A percentile compares a stretch with the other conserved stretches of the same genome.
Conservation (phyloP, 2,888 invertebrate species). For the Noctua comes region DNA sequence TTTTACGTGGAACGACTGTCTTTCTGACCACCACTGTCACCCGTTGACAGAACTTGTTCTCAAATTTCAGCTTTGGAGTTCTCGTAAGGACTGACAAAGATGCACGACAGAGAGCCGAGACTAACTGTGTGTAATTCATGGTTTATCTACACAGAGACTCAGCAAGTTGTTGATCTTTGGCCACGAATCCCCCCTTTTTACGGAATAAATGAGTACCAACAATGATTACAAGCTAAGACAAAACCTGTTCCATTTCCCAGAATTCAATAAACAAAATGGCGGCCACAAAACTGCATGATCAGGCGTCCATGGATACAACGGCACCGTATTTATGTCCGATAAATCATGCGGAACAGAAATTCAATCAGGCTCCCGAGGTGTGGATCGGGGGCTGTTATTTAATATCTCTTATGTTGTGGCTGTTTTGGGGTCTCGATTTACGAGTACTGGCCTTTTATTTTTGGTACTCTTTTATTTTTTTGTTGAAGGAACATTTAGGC, state of each 20-base stretch:
- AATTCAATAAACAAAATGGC: slow-evolving; percentile 65
- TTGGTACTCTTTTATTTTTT: slow-evolving; percentile 28
- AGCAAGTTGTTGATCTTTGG: not conserved
- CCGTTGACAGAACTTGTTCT: not conserved
- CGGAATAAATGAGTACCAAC: not conserved
- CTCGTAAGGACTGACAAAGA: not conserved
- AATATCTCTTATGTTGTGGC: slow-evolving; percentile 59
- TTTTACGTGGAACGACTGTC: not conserved
- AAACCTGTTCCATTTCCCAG: slow-evolving; percentile 32
- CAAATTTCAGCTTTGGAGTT: not conserved
- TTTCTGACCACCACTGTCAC: not conserved
- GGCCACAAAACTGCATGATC: slow-evolving; percentile 68
- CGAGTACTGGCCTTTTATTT: slow-evolving; percentile 47
- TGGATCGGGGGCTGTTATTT: slow-evolving; percentile 63
- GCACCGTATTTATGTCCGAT: slow-evolving; percentile 79
- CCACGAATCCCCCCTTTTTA: not conserved
- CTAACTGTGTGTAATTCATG: not conserved
- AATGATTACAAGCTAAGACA: slow-evolving; percentile 16
- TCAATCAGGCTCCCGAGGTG: slow-evolving; percentile 80
- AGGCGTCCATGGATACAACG: slow-evolving; percentile 65
- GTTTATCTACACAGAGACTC: not conserved
- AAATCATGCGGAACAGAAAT: slow-evolving; percentile 84
- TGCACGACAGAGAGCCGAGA: not conserved
- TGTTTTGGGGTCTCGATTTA: slow-evolving; percentile 55
- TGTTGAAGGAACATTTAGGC: slow-evolving; percentile 2